Conservation (phyloP, 2,797 vertebrate genomes). For the Delichon dasypus region DNA sequence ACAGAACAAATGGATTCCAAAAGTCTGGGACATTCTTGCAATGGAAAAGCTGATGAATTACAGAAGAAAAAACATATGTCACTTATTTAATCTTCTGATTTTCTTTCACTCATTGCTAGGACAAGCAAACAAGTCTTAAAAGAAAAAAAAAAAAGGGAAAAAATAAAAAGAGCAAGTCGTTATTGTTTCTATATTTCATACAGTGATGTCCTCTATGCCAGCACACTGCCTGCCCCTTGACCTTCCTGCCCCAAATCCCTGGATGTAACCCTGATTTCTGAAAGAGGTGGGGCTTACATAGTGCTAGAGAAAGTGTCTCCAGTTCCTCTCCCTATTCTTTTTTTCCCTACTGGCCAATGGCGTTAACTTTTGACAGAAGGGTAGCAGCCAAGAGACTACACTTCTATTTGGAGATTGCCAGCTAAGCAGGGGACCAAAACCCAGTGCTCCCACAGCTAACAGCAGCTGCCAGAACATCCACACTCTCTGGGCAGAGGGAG, state of each 20-base stretch:
- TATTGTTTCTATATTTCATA: neutral
- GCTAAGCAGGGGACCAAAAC: neutral
- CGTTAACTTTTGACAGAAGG: neutral
- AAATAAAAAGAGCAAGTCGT: neutral
- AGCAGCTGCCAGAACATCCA: neutral
- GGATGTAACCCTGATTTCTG: neutral
- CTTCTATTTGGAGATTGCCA: neutral
- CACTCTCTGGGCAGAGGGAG: neutral
- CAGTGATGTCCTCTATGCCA: neutral
- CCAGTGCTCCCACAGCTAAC: neutral
- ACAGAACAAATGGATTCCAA: conserved; percentile 28
- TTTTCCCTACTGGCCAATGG: neutral
- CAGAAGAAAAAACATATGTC: conserved; percentile 18
- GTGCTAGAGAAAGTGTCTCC: neutral
- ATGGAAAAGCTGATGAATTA: conserved; percentile 46
- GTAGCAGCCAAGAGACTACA: neutral
- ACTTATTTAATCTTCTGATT: conserved; percentile 33
- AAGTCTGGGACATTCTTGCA: conserved; percentile 1
- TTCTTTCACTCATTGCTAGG: conserved; percentile 21
- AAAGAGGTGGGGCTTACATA: neutral
- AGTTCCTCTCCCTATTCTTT: neutral
- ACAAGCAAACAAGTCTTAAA: neutral
- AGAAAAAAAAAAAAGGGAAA: rapidly evolving
- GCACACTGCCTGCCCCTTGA: neutral
- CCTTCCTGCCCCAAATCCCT: neutral